Base-by-base conservation (phyloP, 2,797 vertebrate genomes). In the Mionectes olivaceus region DNA sequence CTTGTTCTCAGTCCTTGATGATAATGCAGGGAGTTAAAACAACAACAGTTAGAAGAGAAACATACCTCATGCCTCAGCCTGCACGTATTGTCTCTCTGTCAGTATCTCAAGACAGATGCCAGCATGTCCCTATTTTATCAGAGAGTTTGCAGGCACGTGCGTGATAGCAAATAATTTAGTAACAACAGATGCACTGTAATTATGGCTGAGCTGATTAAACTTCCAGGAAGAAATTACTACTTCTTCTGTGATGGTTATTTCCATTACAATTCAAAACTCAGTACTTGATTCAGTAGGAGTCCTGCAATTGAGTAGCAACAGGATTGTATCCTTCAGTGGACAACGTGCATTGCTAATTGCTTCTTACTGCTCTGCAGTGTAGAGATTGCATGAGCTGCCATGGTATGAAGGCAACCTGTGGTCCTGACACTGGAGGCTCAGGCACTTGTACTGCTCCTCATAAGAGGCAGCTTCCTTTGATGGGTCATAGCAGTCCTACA, bases 91-190 rank as follows among this genome's bases (percentile, higher is more conserved):
- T 65, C 37, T 77, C 69, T 84, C 59, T 83, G 76, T 89, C 73
- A 89, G 50, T 28, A 50, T 65, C 87, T 81, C 69, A 67, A 67
- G 85, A 65, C 78, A 76, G 89, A 83, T 67, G 32, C 50, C 87
- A 94, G 82, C 18, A 9, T 69, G 69, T 75, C 73, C 82, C 84
- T 78, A 22, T 61, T 81, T 67, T 91, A 86, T 88, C 91, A 56
- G 67, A 46, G n/a, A 14, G 32, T 17, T 35, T 83, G 75, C 61
- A 64, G 52, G 47, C 80, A 76, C 5, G 4, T 78, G 74, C 56
- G 39, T 89, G 53, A 59, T 89, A 89, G 82, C 69, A 95, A 97
- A 95, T 90, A 96, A 94, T 86, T 85, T 67, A 56, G 32, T 67
- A 86, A 90, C 82, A 95, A 46, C 91, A 94, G 92, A 96, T 92